Evolutionary conservation across 2,888 invertebrate species (phyloP).

Genomic region (Acleris holmiana): DNA sequence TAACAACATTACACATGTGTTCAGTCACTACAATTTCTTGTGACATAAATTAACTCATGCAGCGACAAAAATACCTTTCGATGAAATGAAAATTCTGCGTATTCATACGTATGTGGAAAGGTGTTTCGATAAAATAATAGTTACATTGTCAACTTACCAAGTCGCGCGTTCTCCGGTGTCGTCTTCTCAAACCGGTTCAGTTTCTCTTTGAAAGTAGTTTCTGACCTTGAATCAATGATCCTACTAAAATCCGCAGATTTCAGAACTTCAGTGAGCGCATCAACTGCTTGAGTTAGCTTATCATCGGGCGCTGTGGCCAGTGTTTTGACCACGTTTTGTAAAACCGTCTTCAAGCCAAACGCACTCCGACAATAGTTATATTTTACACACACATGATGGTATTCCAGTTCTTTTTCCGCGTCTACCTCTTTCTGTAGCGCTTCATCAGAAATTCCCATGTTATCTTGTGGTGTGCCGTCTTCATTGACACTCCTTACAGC

Average conservation of each 20-base stretch:
- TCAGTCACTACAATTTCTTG: too few relatives aligned
- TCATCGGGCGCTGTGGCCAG: constrained; percentile 44
- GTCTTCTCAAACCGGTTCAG: constrained; percentile 37
- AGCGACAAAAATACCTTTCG: too few relatives aligned
- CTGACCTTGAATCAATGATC: constrained; percentile 40
- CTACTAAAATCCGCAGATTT: constrained; percentile 45
- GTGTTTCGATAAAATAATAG: too few relatives aligned
- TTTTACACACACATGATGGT: constrained; percentile 51
- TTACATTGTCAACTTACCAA: constrained; percentile 46
- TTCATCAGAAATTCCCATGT: constrained; percentile 13
- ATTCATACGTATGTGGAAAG: too few relatives aligned
- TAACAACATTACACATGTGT: too few relatives aligned
- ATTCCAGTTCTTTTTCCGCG: constrained; percentile 46
- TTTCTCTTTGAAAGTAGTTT: constrained; percentile 27
- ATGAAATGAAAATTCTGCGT: too few relatives aligned
- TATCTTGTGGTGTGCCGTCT: background rate
- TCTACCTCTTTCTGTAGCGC: constrained; percentile 48
- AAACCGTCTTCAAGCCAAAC: constrained; percentile 47
- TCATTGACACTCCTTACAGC: background rate
- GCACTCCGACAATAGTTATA: constrained; percentile 52
- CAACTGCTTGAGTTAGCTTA: constrained; percentile 46
- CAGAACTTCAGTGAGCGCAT: constrained; percentile 52
- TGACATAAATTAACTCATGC: too few relatives aligned
- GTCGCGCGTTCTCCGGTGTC: constrained; percentile 38
- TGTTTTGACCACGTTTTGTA: constrained; percentile 45